Evolutionary conservation across 2,888 invertebrate species (phyloP).

Genomic region (Biston stratarius): DNA sequence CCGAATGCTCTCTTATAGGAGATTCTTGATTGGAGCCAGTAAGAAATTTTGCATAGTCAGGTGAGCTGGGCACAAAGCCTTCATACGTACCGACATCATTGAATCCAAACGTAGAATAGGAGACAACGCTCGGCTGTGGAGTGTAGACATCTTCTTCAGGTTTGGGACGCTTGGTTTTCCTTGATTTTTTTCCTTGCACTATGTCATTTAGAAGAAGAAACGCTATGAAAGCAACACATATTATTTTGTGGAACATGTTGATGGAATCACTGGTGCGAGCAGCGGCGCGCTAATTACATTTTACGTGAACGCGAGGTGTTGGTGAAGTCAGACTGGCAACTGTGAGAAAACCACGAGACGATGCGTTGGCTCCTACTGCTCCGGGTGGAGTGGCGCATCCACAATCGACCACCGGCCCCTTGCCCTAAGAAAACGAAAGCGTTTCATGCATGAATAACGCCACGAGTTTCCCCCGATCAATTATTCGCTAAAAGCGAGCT

Average conservation of each 20-base stretch:
- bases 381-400: slow-evolving; percentile 52
- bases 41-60: slow-evolving; percentile 71
- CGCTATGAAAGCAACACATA: slow-evolving; percentile 63
- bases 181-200: slow-evolving; percentile 66
- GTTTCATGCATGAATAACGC: slow-evolving; percentile 74
- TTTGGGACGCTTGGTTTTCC: slow-evolving; percentile 66
- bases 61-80: slow-evolving; percentile 77
- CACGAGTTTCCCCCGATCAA: slow-evolving; percentile 78
- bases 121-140: slow-evolving; percentile 76
- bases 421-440: slow-evolving; percentile 83
- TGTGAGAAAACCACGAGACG: slow-evolving; percentile 60
- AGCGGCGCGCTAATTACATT: slow-evolving; percentile 65
- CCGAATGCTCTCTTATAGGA: slow-evolving; percentile 71
- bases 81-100: slow-evolving; percentile 77
- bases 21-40: slow-evolving; percentile 66
- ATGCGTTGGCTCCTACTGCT: slow-evolving; percentile 46
- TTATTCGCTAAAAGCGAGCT: slow-evolving; percentile 71
- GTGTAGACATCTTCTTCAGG: slow-evolving; percentile 67
- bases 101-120: slow-evolving; percentile 80
- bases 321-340: slow-evolving; percentile 72
- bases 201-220: slow-evolving; percentile 55
- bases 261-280: slow-evolving; percentile 42
- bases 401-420: slow-evolving; percentile 56
- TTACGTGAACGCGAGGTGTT: slow-evolving; percentile 69
- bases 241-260: slow-evolving; percentile 70